Conservation (phyloP, 2,888 invertebrate genomes). For the Ennomos erosarius region DNA sequence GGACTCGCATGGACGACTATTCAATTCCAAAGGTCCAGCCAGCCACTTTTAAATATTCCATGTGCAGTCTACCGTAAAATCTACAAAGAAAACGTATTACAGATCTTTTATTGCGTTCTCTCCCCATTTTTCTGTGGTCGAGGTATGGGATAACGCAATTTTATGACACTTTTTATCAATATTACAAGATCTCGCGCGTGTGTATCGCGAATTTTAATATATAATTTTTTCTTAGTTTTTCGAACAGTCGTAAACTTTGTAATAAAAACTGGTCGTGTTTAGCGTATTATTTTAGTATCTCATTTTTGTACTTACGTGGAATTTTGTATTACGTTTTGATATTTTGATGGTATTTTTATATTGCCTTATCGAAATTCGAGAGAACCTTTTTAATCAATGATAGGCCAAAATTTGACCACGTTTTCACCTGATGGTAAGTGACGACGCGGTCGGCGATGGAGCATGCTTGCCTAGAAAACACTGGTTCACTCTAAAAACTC, state of each 20-base stretch:
- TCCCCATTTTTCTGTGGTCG: slow-evolving; percentile 62
- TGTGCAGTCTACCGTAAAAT: slow-evolving; percentile 82
- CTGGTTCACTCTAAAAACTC: too few species aligned
- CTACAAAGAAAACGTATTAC: slow-evolving; percentile 83
- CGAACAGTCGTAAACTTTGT: slow-evolving; percentile 1
- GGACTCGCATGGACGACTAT: slow-evolving; percentile 72
- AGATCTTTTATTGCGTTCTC: slow-evolving; percentile 78
- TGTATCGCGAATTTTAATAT: slow-evolving; percentile 36
- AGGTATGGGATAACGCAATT: slow-evolving; percentile 49
- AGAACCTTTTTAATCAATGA: too few species aligned
- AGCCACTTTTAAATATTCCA: slow-evolving; percentile 82
- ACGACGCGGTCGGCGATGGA: too few species aligned
- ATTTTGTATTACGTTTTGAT: slow-evolving; percentile 8
- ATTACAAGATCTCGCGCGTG: slow-evolving; percentile 38
- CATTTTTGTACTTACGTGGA: slow-evolving; percentile 13
- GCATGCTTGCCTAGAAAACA: too few species aligned
- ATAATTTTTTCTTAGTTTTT: slow-evolving; percentile 36
- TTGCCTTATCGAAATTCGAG: too few species aligned
- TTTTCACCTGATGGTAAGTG: too few species aligned
- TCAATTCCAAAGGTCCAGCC: slow-evolving; percentile 71
- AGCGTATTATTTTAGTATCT: slow-evolving; percentile 5
- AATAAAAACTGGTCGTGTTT: slow-evolving; percentile 9
- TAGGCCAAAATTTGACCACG: too few species aligned
- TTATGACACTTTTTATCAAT: slow-evolving; percentile 70
- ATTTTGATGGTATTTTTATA: too few species aligned